Percentiles rank a stretch among this genome's conserved stretches.
Conservation (phyloP, 2,888 invertebrate species). For the Drosophila subsilvestris region DNA sequence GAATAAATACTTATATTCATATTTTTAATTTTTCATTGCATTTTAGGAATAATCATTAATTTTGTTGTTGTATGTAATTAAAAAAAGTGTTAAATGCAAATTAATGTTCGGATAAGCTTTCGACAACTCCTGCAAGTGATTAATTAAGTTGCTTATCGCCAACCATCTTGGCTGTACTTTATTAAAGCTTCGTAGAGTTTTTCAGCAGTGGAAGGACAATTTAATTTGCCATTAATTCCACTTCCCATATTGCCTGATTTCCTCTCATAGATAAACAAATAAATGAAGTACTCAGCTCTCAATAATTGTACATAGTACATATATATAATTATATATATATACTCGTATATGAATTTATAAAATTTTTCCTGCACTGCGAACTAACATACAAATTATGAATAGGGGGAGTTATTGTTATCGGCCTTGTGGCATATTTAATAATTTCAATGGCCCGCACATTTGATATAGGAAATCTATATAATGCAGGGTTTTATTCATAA, state of each 20-base stretch:
- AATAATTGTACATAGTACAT: background rate
- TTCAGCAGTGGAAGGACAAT: background rate
- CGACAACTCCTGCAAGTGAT: background rate
- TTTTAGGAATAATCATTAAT: constrained; percentile 48
- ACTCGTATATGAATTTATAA: constrained; percentile 16
- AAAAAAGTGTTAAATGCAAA: background rate
- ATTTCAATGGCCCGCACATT: constrained; percentile 29
- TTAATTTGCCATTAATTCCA: constrained; percentile 20
- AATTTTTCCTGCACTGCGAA: background rate
- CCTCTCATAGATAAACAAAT: constrained; percentile 25
- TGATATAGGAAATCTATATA: constrained; percentile 9
- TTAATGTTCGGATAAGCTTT: background rate
- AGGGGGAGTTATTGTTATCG: constrained; percentile 11
- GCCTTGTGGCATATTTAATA: constrained; percentile 25
- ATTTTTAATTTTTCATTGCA: too few species aligned
- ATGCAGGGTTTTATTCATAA: constrained; percentile 22
- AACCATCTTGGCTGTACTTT: constrained; percentile 15
- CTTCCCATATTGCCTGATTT: constrained; percentile 14
- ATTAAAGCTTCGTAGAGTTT: constrained; percentile 30
- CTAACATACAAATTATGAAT: background rate
- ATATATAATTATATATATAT: background rate
- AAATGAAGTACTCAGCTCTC: constrained; percentile 22
- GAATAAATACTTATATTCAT: too few species aligned
- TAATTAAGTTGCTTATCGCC: constrained; percentile 15
- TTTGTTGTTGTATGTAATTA: background rate